Evolutionary conservation across 2,113 vertebrate genomes (phyloP), one percentile per base, ranked within the genome.

Genomic region (Carassius carassius): DNA sequence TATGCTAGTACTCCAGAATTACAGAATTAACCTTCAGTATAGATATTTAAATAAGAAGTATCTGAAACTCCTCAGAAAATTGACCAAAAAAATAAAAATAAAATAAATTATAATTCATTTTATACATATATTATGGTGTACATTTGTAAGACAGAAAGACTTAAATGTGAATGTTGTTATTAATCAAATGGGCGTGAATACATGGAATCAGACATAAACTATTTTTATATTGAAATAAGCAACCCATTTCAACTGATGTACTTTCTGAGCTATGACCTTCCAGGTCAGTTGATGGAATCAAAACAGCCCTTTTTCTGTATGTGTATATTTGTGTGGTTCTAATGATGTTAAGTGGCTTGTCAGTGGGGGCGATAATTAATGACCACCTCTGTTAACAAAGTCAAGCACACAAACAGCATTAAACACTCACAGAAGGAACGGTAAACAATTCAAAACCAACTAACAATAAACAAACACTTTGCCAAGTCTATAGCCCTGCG

Each of bases 331-430:
- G 62, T 69, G 47, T n/a, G 7, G 49, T 21, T 21, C 7, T 67
- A 60, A 54, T 23, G 9, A 41, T 9, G 19, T 32, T 51, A 6
- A 82, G 14, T 82, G 47, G 17, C 49, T 21, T 82, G 47, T 76
- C 56, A 29, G 58, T 62, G 72, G 82, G 54, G n/a, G 56, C 23
- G 82, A 82, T 83, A 62, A 85, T 19, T 81, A 85, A 37, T 54
- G 69, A 65, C 56, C 73, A 69, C 47, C 35, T 82, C 47, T 2
- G 4, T 82, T 78, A 86, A 77, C 51, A 78, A 21, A 70, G 62
- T 82, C 54, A 86, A 82, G 54, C 29, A 29, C 14, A 14, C 41
- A 51, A 86, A 72, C 72, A 72, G n/a, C 21, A 76, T 29, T 32
- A 44, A 86, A 78, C 65, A 16, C 29, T 62, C 3, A 69, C 82